Evolutionary conservation across 2,888 invertebrate genomes (phyloP).

Genomic region (Lissocephala sabroskyi): DNA sequence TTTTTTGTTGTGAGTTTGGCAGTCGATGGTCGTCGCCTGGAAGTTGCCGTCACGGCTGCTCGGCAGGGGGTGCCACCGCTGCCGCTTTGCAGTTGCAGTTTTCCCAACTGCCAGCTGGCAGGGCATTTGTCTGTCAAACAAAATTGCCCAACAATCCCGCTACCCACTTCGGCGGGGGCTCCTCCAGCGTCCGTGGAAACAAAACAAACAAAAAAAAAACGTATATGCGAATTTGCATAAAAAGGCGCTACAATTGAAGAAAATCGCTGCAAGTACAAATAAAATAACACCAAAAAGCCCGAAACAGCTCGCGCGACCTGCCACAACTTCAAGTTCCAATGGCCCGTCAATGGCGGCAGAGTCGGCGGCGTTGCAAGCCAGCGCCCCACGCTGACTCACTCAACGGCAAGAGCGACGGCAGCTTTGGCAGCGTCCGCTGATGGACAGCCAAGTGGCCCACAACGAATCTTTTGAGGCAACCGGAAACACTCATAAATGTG

Average conservation of each 20-base stretch:
- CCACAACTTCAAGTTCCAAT: conserved; percentile 42
- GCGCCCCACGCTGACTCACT: conserved; percentile 42
- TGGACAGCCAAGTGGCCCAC: conserved; percentile 15
- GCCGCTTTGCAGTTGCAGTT: conserved; percentile 16
- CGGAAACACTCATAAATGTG: conserved; percentile 63
- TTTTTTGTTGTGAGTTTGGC: too few relatives aligned
- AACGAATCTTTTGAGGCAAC: conserved; percentile 30
- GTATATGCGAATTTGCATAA: conserved; percentile 57
- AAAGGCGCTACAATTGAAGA: conserved; percentile 60
- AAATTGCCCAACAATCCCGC: conserved; percentile 53
- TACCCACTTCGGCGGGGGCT: conserved; percentile 4
- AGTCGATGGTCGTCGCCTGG: conserved; percentile 29
- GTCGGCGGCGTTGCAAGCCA: conserved; percentile 6
- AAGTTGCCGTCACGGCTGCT: conserved; percentile 1
- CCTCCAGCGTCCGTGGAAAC: conserved; percentile 53
- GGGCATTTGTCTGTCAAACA: conserved; percentile 61
- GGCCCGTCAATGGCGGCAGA: conserved; percentile 7
- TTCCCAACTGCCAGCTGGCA: conserved; percentile 19
- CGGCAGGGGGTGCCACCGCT: conserved; percentile 37
- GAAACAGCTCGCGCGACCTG: conserved; percentile 37
- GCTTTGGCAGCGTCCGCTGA: conserved; percentile 15
- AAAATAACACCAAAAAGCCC: conserved; percentile 29
- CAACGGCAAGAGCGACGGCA: neutral
- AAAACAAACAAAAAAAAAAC: conserved; percentile 43
- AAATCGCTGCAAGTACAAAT: conserved; percentile 62